These are phyloP conservation scores for Pandemis cinnamomeana DNA, from an alignment of 2,888 invertebrate genomes.

Conservation along the genomic window DNA sequence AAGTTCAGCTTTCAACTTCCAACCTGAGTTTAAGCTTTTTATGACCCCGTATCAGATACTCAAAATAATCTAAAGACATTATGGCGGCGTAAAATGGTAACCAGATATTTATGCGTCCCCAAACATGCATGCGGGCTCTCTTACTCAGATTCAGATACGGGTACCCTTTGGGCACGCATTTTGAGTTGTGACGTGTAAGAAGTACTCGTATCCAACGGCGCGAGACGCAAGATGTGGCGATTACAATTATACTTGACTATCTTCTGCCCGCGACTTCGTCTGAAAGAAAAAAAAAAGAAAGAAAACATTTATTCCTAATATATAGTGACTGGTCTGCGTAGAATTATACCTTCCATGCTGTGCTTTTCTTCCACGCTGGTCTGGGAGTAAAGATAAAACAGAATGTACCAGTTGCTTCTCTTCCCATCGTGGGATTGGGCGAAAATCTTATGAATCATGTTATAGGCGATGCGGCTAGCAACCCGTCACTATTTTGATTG, in stretches of 20 bases:
- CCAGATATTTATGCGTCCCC: neutral
- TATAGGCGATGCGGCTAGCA: no score
- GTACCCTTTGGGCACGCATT: constrained; percentile 9
- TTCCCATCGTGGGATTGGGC: no score
- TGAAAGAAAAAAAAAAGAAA: no score
- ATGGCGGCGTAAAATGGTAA: constrained; percentile 1
- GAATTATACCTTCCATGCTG: no score
- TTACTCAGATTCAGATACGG: constrained; percentile 2
- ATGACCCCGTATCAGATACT: neutral
- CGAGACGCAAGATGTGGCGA: neutral
- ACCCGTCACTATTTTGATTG: no score
- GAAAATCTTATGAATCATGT: no score
- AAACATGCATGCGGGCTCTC: constrained; percentile 11
- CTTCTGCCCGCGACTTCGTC: no score
- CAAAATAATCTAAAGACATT: constrained; percentile 3
- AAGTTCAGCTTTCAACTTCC: neutral
- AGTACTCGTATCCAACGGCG: neutral
- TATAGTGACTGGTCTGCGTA: no score
- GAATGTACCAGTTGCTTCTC: no score
- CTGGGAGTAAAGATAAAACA: no score
- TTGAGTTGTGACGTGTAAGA: constrained; percentile 7
- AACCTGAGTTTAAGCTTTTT: constrained; percentile 7
- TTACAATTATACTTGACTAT: neutral
- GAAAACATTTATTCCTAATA: no score
- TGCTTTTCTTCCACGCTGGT: no score